These are phyloP conservation scores for Phylloscopus whistleri DNA, from an alignment of 2,113 vertebrate genomes.

Conservation along the genomic window DNA sequence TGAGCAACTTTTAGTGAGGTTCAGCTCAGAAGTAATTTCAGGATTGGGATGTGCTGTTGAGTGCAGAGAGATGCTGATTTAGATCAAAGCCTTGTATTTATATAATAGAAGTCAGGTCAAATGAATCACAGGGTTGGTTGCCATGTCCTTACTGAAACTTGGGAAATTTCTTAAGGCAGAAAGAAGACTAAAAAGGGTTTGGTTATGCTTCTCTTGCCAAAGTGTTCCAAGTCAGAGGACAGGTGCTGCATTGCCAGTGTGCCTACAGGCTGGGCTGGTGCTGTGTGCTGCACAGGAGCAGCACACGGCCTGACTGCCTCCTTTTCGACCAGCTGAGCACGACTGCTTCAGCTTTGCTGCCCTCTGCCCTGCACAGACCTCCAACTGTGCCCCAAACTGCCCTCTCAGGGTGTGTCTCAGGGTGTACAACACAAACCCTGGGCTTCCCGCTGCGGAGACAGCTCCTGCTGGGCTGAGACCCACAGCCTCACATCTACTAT, in stretches of 20 bases:
- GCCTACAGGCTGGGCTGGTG: not conserved
- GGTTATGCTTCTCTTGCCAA: not conserved
- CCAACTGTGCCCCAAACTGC: not conserved
- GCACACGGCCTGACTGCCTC: not conserved
- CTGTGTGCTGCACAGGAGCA: not conserved
- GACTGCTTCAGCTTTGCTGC: not conserved
- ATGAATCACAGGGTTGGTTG: not conserved
- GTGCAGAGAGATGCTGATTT: not conserved
- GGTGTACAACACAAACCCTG: not conserved
- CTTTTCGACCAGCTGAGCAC: not conserved
- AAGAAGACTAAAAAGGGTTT: not conserved
- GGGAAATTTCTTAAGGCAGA: not conserved
- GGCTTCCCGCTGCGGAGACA: not conserved
- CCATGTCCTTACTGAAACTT: not conserved
- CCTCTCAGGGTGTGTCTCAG: not conserved
- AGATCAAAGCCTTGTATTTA: not conserved
- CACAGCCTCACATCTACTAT: not conserved
- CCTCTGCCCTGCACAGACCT: not conserved
- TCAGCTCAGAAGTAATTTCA: not conserved
- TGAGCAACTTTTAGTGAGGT: not conserved
- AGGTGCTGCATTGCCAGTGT: fast-evolving
- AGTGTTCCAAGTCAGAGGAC: not conserved
- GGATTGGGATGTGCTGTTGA: not conserved
- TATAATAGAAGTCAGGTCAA: not conserved
- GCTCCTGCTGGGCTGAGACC: not conserved